Evolutionary conservation across 2,113 vertebrate genomes (phyloP).

Genomic region (Copsychus sechellarum): DNA sequence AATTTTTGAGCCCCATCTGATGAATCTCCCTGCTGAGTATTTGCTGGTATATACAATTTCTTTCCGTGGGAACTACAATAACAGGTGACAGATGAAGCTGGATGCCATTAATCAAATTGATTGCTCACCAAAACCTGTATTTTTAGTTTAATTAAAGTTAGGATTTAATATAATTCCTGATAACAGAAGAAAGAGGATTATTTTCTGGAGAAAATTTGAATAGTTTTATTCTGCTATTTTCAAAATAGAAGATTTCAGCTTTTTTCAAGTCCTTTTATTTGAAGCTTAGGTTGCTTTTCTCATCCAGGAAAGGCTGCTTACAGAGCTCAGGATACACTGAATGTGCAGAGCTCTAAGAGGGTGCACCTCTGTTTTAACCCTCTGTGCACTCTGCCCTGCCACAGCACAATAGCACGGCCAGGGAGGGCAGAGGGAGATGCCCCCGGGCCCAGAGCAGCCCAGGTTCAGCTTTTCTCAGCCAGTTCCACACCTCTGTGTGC

Average conservation of each 20-base stretch:
- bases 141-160: not conserved
- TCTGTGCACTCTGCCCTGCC: not conserved
- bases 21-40: not conserved
- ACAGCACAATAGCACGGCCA: accelerated
- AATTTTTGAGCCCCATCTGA: not conserved
- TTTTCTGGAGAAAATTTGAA: not conserved
- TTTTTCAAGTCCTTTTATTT: not conserved
- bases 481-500: not conserved
- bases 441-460: accelerated
- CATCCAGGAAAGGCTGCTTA: not conserved
- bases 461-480: not conserved
- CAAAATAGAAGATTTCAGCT: not conserved
- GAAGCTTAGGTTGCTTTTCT: not conserved
- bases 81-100: not conserved
- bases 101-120: not conserved
- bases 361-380: not conserved
- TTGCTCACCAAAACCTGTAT: not conserved
- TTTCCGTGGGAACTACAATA: not conserved
- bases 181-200: not conserved
- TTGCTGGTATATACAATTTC: not conserved
- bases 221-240: not conserved
- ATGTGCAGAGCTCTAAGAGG: not conserved
- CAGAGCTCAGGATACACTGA: not conserved
- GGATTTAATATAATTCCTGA: not conserved
- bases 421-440: accelerated